These are phyloP conservation scores for Philopedon plagiatum DNA, from an alignment of 2,888 invertebrate genomes.

Conservation along the genomic window DNA sequence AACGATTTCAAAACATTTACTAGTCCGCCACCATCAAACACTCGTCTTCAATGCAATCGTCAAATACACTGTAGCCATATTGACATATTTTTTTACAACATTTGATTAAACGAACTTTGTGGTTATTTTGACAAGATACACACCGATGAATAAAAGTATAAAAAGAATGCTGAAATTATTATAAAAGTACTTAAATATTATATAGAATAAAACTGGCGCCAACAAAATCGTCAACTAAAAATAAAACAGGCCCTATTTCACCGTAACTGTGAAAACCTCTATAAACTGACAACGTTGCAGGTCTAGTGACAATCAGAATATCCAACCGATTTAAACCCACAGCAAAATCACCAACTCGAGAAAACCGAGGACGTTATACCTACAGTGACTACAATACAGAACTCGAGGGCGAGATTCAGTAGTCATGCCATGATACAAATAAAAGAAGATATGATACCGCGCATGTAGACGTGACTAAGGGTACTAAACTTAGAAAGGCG, in stretches of 20 bases:
- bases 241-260: not conserved
- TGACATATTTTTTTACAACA: too few relatives aligned
- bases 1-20: constrained; percentile 31
- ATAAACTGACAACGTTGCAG: not conserved
- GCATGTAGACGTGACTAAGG: too few relatives aligned
- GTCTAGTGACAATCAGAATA: not conserved
- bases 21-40: constrained; percentile 7
- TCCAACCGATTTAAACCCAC: not conserved
- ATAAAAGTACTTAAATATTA: too few relatives aligned
- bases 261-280: not conserved
- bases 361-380: not conserved
- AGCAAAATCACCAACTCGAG: not conserved
- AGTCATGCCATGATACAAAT: too few relatives aligned
- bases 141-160: too few relatives aligned
- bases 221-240: not conserved
- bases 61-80: constrained; percentile 2
- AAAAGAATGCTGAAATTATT: not conserved
- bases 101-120: too few relatives aligned
- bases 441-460: too few relatives aligned
- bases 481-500: too few relatives aligned
- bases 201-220: too few relatives aligned
- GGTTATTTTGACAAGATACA: too few relatives aligned
- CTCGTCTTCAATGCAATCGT: constrained; percentile 14
- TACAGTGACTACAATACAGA: not conserved
- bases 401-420: too few relatives aligned